Evolutionary conservation across 2,797 vertebrate genomes (phyloP), one percentile per base, ranked within the genome.

Genomic region (Allobates femoralis): DNA sequence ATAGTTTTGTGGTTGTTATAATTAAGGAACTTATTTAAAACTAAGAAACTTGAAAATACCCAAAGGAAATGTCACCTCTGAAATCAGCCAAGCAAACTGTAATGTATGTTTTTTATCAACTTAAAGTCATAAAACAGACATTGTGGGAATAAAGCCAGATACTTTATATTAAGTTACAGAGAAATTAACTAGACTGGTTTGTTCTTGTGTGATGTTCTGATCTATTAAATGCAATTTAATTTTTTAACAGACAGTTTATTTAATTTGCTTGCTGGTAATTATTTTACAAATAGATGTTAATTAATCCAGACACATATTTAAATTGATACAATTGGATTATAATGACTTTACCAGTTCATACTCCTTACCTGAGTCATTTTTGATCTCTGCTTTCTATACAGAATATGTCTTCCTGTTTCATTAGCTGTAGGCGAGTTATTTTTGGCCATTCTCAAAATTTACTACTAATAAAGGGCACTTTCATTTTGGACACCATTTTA

Each of bases 261-360:
- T 83, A 53, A 90, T 93, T 86, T 92, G 2, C 84, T 58, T 50
- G 18, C 62, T 82, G 1, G 50, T 84, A 91, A 92, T 91, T 89
- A 88, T 87, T 91, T 92, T 90, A 46, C 89, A 87, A 88, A 88
- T 19, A 89, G 1, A 90, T 81, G 56, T 32, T 23, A 87, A 91
- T 90, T 88, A 88, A 87, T 89, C 88, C 73, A 89, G 87, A 88
- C 88, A 89, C 10, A 30, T 26, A 89, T 90, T 89, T 89, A 90
- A 85, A 88, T 89, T 87, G 80, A 85, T 58, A 89, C 83, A 90
- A 90, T 89, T 62, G n/a, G 0, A 90, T 91, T 91, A 89, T 32
- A 77, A 62, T 0, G 86, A 51, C 83, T 90, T 87, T 88, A 64
- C 21, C 56, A 84, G 32, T 66, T 90, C 87, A 81, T 21, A 86